Percentiles rank a stretch among this genome's conserved stretches.
phyloP scores from a whole-genome alignment of 2,113 vertebrate genomes.

The Myotis yumanensis region DNA sequence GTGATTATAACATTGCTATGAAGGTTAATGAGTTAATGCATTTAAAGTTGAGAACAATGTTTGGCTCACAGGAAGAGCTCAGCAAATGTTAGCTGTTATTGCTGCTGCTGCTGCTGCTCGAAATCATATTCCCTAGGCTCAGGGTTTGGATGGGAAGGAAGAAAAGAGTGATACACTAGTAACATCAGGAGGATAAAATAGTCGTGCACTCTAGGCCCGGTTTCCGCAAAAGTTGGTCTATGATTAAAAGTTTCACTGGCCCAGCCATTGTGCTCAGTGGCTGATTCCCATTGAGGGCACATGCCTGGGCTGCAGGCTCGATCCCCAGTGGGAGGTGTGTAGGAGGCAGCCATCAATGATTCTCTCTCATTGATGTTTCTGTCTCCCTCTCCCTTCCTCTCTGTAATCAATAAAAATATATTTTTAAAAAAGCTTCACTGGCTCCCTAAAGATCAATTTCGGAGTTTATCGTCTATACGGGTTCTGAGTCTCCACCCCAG shows the following conservation, averaged over 20 bases:
- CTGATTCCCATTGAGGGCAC: no score
- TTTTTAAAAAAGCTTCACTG: neutral
- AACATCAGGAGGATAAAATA: neutral
- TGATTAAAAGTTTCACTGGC: neutral
- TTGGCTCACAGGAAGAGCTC: neutral
- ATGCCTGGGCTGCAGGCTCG: no score
- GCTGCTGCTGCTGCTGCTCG: neutral
- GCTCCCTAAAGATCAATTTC: neutral
- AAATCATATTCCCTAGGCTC: neutral
- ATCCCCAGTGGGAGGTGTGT: no score
- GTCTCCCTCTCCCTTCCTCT: no score
- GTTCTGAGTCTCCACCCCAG: neutral
- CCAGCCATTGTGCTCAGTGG: no score
- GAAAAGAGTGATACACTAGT: neutral
- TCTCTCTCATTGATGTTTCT: no score
- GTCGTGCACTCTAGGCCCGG: neutral
- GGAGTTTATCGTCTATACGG: neutral
- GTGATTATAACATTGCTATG: neutral
- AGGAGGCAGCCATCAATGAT: no score
- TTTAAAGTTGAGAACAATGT: neutral
- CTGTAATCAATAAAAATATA: no score
- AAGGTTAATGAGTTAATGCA: neutral
- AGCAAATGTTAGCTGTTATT: neutral
- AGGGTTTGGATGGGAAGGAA: neutral
- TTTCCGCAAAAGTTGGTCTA: neutral